These are phyloP conservation scores for Hucho hucho DNA, from an alignment of 2,113 vertebrate genomes.

Conservation along the genomic window DNA sequence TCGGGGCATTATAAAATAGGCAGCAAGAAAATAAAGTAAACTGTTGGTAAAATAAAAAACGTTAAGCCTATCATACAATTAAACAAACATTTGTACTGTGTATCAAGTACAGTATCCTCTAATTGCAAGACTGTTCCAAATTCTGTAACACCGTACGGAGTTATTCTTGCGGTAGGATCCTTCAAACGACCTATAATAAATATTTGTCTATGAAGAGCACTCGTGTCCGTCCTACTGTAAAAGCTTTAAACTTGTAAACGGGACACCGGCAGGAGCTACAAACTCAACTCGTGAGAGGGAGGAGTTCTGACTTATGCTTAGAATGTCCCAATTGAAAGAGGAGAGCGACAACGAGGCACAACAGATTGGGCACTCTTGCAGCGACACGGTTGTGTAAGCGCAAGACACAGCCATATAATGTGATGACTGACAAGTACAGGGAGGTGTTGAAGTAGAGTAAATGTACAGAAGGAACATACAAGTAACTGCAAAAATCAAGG, in stretches of 20 bases:
- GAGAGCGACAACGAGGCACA: neutral
- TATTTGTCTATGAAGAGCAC: neutral
- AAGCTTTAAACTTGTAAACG: neutral
- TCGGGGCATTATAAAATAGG: neutral
- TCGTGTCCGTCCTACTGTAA: neutral
- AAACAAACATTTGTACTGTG: neutral
- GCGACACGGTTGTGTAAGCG: neutral
- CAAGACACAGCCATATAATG: neutral
- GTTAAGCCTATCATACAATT: neutral
- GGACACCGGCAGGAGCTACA: conserved; percentile 5
- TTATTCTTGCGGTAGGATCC: neutral
- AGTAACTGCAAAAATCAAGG: neutral
- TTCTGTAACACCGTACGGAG: neutral
- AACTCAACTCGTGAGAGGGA: conserved; percentile 19
- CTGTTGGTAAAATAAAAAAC: neutral
- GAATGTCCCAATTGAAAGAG: neutral
- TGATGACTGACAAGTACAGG: neutral
- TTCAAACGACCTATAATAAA: neutral
- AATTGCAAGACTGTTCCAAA: neutral
- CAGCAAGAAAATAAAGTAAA: neutral
- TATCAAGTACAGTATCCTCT: neutral
- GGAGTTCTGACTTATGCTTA: conserved; percentile 58
- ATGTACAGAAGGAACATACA: too few relatives aligned
- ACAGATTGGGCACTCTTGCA: neutral
- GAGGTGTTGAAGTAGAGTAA: neutral